Base-by-base conservation (phyloP, 2,797 vertebrate species). In the Choloepus didactylus region DNA sequence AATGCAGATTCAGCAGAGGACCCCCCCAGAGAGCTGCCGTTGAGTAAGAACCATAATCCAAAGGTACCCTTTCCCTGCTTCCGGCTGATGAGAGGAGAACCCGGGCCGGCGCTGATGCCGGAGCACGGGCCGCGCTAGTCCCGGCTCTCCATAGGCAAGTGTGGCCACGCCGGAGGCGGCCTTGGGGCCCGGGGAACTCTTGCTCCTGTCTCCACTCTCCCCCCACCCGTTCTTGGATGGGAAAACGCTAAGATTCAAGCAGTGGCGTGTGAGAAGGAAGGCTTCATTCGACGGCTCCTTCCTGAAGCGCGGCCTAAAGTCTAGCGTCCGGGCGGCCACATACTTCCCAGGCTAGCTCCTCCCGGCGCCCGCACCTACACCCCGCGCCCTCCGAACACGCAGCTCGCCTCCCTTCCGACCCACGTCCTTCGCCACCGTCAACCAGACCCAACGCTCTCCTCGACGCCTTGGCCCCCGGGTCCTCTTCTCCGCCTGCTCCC, bases 1-100 rank as follows among this genome's bases (percentile, higher is more conserved):
- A 96, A 97, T 95, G 91, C 91, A 94, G 95, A 95, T 97, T 93
- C 66, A 69, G 95, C 73, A 9, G 41, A 95, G 89, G 89, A 94
- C 77, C 94, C 88, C 94, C 94, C 95, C 35, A 35, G 92, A 84
- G 86, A 94, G 75, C 77, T 62, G 73, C 84, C 96, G 95, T 81
- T 91, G 96, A 97, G 95, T 89, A 85, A 89, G 97, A 97, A 98
- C 96, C 98, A 97, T 97, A 97, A 98, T 98, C 98, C 91, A 51
- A 84, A 56, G 87, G 89, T 87, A 84, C 80, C 54, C 7, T 90
- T 94, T 95, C 87, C 76, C 60, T 16, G 80, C 83, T 49, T 93
- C 69, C 70, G 7, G 49, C 83, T 89, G 82, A n/a, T 9, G 64
- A 31, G 51, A 82, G 73, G 27, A 70, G 81, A 87, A 73, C 31